Evolutionary conservation across 2,113 vertebrate genomes (phyloP), one percentile per base, ranked within the genome.

Genomic region (Grallaria varia): DNA sequence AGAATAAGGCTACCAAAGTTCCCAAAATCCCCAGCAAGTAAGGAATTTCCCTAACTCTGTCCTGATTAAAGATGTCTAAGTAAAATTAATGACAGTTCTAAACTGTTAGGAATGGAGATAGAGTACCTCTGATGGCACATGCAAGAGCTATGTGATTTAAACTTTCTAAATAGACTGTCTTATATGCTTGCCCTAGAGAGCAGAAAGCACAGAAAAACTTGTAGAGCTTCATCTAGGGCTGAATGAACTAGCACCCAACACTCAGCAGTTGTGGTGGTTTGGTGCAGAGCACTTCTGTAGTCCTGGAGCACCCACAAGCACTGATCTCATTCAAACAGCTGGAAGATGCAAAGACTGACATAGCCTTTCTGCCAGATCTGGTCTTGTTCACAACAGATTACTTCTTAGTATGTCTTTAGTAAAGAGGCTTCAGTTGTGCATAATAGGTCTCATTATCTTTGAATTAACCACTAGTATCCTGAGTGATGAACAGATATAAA

Each of bases 21-120:
- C 74, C 55, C 47, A 23, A 91, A 91, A 87, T 81, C 69, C 55
- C 55, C 66, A 67, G 44, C 37, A 87, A 89, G 28, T 44, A 74
- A 90, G 90, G 82, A 87, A 84, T 90, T 96, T 91, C 69, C 94
- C 82, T 78, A 40, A 67, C 67, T 69, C 68, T 44, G 52, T 87
- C 62, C 47, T 69, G 49, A 64, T 83, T 45, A 87, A 82, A 88
- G 58, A 68, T 83, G 83, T 79, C 40, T 60, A 33, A 88, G 39
- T 82, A 64, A 88, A 95, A 88, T 73, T 73, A 79, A 64, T 58
- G 53, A 68, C 58, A 64, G 44, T 81, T 88, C 53, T n/a, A 55
- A 81, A 74, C 56, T 73, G 3, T 14, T 56, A 33, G 74, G 44
- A 84, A 20, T 78, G 56, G 56, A 84, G 20, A 7, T 82, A 77